phyloP scores from a whole-genome alignment of 2,888 invertebrate genomes.

The Formica aserva region DNA sequence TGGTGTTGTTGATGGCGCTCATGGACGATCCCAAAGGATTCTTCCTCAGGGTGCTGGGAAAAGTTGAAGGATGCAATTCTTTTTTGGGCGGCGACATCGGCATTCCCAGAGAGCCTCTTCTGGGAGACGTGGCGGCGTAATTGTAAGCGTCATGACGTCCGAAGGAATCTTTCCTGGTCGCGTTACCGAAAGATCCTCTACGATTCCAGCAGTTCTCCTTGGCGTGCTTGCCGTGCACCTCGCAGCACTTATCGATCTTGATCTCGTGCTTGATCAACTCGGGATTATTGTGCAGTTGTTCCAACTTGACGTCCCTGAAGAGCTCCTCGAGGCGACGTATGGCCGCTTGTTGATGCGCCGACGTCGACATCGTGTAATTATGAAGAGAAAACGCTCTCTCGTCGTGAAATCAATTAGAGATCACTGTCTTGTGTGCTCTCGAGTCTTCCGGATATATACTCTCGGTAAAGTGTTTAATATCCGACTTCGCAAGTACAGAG shows the following conservation, averaged over 20 bases:
- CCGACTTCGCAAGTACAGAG: slow-evolving; percentile 11
- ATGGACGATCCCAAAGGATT: slow-evolving; percentile 87
- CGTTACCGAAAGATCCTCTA: slow-evolving; percentile 88
- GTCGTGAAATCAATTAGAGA: neutral
- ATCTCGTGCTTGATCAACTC: slow-evolving; percentile 86
- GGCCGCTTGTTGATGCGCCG: slow-evolving; percentile 88
- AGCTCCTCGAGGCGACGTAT: slow-evolving; percentile 91
- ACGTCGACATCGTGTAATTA: slow-evolving; percentile 74
- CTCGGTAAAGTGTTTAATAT: slow-evolving; percentile 7
- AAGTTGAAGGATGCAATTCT: slow-evolving; percentile 90
- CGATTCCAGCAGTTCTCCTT: slow-evolving; percentile 87
- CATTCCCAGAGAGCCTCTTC: slow-evolving; percentile 88
- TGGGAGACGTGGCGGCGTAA: slow-evolving; percentile 69
- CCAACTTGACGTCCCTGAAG: slow-evolving; percentile 89
- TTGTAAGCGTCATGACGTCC: slow-evolving; percentile 71
- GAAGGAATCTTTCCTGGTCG: slow-evolving; percentile 83
- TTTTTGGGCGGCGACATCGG: slow-evolving; percentile 87
- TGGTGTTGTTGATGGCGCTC: slow-evolving; percentile 80
- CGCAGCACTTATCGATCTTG: slow-evolving; percentile 89
- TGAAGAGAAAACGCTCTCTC: neutral
- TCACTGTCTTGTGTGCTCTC: neutral
- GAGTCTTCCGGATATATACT: neutral
- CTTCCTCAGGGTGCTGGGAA: slow-evolving; percentile 89
- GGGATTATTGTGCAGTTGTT: slow-evolving; percentile 81
- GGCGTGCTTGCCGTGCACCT: slow-evolving; percentile 89